phyloP scores from a whole-genome alignment of 2,113 vertebrate species.

The Catharus minimus region DNA sequence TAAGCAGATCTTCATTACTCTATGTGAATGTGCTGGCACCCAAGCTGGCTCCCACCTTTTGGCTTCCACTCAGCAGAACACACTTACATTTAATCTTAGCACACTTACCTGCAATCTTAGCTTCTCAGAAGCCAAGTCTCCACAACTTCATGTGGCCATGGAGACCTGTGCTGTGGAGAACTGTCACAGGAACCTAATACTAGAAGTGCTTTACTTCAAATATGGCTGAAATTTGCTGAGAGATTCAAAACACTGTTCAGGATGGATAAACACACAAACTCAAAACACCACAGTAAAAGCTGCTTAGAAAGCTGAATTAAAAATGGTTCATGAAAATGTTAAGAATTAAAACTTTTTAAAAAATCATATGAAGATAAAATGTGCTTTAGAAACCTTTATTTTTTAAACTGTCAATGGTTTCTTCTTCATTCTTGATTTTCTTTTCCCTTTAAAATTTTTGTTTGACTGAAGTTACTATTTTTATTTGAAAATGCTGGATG shows the following conservation, averaged over 20 bases:
- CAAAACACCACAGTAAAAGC: not conserved
- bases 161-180: not conserved
- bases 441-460: not conserved
- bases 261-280: not conserved
- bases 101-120: not conserved
- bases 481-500: not conserved
- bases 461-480: not conserved
- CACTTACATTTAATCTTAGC: too few species aligned
- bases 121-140: not conserved
- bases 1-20: not conserved
- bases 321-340: not conserved
- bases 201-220: not conserved
- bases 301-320: not conserved
- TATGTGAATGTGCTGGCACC: not conserved
- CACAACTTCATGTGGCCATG: rapidly evolving
- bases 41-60: not conserved
- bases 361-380: not conserved
- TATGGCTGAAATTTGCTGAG: not conserved
- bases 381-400: not conserved
- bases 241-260: not conserved
- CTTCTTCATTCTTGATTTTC: not conserved
- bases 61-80: not conserved
- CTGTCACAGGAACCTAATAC: not conserved
- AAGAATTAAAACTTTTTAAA: not conserved
- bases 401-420: not conserved